Evolutionary conservation across 2,797 vertebrate genomes (phyloP).

Genomic region (Molothrus aeneus): DNA sequence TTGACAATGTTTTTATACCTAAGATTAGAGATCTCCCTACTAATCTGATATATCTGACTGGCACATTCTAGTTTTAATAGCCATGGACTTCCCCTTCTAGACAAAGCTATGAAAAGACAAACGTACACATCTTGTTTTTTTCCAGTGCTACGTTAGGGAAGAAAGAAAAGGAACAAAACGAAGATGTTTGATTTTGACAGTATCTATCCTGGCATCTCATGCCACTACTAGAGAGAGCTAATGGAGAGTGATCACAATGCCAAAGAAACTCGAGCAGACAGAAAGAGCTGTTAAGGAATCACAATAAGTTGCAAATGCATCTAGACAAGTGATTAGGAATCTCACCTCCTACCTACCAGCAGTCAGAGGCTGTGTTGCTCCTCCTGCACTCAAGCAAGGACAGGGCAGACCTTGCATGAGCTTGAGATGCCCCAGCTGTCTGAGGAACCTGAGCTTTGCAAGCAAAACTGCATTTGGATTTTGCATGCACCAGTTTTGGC

Average conservation of each 20-base stretch:
- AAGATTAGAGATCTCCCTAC: not conserved
- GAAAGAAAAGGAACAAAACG: not conserved
- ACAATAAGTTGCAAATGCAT: conserved; percentile 51
- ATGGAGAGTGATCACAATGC: conserved; percentile 54
- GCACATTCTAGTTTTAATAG: not conserved
- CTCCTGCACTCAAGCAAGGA: not conserved
- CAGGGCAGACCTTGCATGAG: not conserved
- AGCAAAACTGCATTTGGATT: not conserved
- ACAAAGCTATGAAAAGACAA: not conserved
- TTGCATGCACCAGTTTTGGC: not conserved
- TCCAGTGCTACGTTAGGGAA: not conserved
- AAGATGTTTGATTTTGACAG: conserved; percentile 60
- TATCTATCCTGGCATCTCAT: conserved; percentile 56
- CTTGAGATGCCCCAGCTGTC: not conserved
- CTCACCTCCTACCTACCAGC: conserved; percentile 15
- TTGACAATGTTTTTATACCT: not conserved
- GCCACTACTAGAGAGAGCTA: conserved; percentile 37
- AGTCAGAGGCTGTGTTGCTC: not conserved
- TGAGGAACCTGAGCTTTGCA: not conserved
- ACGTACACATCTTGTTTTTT: not conserved
- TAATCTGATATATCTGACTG: not conserved
- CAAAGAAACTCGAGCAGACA: conserved; percentile 22
- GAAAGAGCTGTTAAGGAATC: conserved; percentile 54
- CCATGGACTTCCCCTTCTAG: not conserved
- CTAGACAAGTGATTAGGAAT: conserved; percentile 48